Evolutionary conservation across 2,797 vertebrate species (phyloP).

Genomic region (Acanthis flammea): DNA sequence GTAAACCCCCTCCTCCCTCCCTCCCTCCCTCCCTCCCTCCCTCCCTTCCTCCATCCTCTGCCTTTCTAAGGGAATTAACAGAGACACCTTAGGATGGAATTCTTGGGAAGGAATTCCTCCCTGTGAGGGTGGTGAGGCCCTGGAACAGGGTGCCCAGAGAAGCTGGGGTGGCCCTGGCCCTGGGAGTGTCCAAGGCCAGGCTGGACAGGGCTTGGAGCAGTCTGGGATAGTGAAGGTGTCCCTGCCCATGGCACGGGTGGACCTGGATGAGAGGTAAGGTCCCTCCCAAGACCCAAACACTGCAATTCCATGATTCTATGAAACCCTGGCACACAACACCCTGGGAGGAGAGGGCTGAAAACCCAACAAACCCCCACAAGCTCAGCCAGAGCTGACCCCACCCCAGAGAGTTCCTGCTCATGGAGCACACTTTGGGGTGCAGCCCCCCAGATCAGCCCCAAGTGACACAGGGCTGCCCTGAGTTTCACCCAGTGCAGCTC

Average conservation of each 20-base stretch:
- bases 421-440: background rate
- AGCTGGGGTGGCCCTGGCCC: background rate
- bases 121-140: background rate
- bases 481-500: background rate
- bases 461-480: fast-evolving
- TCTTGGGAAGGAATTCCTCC: background rate
- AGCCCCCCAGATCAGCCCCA: background rate
- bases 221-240: background rate
- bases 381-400: background rate
- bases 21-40: background rate
- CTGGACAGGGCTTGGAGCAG: background rate
- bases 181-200: background rate
- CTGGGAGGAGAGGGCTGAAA: background rate
- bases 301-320: fast-evolving
- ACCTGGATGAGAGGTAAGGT: background rate
- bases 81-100: background rate
- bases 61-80: background rate
- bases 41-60: background rate
- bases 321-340: background rate
- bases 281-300: background rate
- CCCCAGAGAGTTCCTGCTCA: background rate
- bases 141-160: background rate
- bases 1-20: background rate
- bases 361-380: background rate
- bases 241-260: no score